phyloP scores from a whole-genome alignment of 2,888 invertebrate genomes.

The Sthenelais limicola region DNA sequence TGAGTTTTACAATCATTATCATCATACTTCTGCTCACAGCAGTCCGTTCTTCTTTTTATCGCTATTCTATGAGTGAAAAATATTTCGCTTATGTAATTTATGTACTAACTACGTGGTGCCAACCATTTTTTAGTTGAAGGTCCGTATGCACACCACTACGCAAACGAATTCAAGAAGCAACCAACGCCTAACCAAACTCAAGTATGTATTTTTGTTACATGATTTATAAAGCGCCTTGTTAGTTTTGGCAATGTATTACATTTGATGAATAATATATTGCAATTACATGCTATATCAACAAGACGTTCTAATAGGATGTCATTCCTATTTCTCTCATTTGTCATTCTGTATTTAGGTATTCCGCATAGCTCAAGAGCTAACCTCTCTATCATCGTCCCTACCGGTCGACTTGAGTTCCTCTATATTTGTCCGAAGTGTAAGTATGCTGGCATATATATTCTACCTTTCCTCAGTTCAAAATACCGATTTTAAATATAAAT shows the following conservation, averaged over 20 bases:
- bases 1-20: too few species aligned
- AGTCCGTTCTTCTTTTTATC: too few species aligned
- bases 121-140: slow-evolving; percentile 63
- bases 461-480: too few species aligned
- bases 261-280: background rate
- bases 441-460: too few species aligned
- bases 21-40: too few species aligned
- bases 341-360: slow-evolving; percentile 56
- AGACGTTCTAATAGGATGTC: too few species aligned
- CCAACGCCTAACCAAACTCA: slow-evolving; percentile 55
- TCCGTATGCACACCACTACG: slow-evolving; percentile 55
- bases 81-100: too few species aligned
- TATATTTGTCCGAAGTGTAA: slow-evolving; percentile 62
- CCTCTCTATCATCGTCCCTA: slow-evolving; percentile 60
- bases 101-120: too few species aligned
- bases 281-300: too few species aligned
- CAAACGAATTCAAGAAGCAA: slow-evolving; percentile 55
- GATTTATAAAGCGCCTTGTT: background rate
- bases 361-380: slow-evolving; percentile 62
- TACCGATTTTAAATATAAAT: too few species aligned
- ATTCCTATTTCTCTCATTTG: slow-evolving; percentile 4
- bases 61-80: too few species aligned
- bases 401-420: slow-evolving; percentile 61
- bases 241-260: background rate
- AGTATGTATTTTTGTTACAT: slow-evolving; percentile 47